A percentile compares a stretch with the other conserved stretches of the same genome.
phyloP scores from a whole-genome alignment of 2,888 invertebrate genomes.

The Lottia scabra region DNA sequence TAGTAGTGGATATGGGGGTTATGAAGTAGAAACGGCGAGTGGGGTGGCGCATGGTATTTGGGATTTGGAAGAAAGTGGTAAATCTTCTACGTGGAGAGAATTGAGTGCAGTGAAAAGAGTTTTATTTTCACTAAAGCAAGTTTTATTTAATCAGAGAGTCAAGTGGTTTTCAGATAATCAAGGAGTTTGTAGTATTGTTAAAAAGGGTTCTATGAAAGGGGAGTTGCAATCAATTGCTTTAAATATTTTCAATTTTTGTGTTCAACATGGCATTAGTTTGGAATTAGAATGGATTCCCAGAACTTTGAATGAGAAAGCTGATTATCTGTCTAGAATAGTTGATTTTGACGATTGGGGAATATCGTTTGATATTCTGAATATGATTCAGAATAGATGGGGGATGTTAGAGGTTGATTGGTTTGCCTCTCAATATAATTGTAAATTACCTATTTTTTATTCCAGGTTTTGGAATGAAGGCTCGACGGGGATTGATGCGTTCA shows the following conservation, averaged over 20 bases:
- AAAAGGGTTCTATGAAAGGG: background rate
- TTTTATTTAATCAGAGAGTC: conserved; percentile 10
- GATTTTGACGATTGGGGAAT: conserved; percentile 37
- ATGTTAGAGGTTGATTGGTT: conserved; percentile 30
- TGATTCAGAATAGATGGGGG: conserved; percentile 26
- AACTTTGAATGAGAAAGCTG: conserved; percentile 25
- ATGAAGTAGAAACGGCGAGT: background rate
- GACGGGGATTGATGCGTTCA: background rate
- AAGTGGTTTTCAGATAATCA: conserved; percentile 26
- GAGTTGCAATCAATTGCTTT: background rate
- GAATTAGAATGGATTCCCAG: conserved; percentile 23
- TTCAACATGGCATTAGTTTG: conserved; percentile 3
- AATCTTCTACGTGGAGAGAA: conserved; percentile 34
- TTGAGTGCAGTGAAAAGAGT: conserved; percentile 27
- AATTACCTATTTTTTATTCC: conserved; percentile 32
- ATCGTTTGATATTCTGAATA: conserved; percentile 22
- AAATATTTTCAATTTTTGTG: conserved; percentile 18
- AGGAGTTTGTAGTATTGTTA: conserved; percentile 10
- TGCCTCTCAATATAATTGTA: conserved; percentile 29
- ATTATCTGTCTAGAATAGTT: conserved; percentile 26
- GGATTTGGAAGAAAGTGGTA: conserved; percentile 19
- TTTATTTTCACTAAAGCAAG: background rate
- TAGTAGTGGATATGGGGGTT: conserved; percentile 16
- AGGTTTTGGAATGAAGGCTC: conserved; percentile 9
- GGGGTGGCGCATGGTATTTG: conserved; percentile 20